These are phyloP conservation scores for Euphonia xanthogaster DNA, from an alignment of 2,797 vertebrate species.

Conservation along the genomic window DNA sequence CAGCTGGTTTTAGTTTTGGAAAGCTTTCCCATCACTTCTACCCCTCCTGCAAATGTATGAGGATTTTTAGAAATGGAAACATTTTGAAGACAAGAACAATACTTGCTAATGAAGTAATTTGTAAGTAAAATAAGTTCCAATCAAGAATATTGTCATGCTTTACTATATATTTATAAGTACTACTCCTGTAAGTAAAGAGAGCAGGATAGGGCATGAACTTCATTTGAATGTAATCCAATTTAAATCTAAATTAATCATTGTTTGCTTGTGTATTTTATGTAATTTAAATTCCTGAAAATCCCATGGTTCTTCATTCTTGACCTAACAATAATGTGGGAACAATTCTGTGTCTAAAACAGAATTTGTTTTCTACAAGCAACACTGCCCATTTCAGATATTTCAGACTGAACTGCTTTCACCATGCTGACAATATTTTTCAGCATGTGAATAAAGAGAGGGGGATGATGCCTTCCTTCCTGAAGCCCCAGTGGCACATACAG, in stretches of 20 bases:
- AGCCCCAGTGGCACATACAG: neutral
- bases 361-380: neutral
- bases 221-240: neutral
- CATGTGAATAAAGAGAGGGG: neutral
- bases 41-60: neutral
- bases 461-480: neutral
- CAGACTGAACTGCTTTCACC: neutral
- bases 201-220: neutral
- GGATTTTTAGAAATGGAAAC: neutral
- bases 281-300: neutral
- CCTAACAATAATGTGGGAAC: neutral
- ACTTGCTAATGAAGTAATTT: neutral
- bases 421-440: neutral
- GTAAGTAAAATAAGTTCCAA: constrained; percentile 5
- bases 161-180: neutral
- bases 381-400: neutral
- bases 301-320: neutral
- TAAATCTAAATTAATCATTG: constrained; percentile 2
- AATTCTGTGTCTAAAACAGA: neutral
- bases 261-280: neutral
- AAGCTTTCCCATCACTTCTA: neutral
- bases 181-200: neutral
- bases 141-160: neutral
- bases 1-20: neutral
- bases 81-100: neutral